Evolutionary conservation across 2,113 vertebrate genomes (phyloP).

Genomic region (Crotalus viridis): DNA sequence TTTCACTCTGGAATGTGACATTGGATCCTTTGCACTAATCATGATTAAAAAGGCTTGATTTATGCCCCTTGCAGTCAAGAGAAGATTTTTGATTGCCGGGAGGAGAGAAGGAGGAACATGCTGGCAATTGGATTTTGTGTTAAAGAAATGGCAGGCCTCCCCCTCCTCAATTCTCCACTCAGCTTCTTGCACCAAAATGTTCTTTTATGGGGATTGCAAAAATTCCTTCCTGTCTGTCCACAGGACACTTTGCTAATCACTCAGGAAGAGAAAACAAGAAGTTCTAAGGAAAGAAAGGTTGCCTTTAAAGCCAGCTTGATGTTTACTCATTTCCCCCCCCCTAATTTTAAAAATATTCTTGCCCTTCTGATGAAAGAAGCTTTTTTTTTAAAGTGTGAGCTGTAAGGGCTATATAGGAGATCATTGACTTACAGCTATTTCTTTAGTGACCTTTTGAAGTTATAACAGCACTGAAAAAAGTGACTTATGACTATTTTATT

Average conservation of each 20-base stretch:
- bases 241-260: neutral
- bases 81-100: neutral
- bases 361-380: neutral
- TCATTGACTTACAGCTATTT: neutral
- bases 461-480: neutral
- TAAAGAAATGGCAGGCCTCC: neutral
- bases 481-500: neutral
- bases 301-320: neutral
- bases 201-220: neutral
- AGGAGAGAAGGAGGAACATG: neutral
- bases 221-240: neutral
- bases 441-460: neutral
- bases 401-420: neutral
- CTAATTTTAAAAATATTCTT: neutral
- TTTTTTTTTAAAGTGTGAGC: neutral
- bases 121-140: neutral
- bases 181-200: neutral
- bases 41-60: conserved; percentile 11
- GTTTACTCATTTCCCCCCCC: neutral
- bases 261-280: neutral
- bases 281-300: neutral
- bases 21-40: neutral
- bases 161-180: neutral
- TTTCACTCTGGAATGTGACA: neutral
- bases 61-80: neutral